These are phyloP conservation scores for Gonioctena quinquepunctata DNA, from an alignment of 1,140 invertebrate genomes.

Conservation along the genomic window DNA sequence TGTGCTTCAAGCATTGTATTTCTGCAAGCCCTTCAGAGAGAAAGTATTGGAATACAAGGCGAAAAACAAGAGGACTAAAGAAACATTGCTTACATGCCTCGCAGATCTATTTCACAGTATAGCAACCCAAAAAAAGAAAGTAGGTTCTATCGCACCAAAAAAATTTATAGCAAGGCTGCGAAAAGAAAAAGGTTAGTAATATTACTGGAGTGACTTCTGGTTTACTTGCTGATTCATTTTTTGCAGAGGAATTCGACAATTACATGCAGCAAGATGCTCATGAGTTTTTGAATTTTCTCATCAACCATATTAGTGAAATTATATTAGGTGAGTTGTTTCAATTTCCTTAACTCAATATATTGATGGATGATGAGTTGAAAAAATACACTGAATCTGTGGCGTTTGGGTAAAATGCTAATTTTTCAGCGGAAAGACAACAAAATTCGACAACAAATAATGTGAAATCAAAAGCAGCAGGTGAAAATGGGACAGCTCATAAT, in stretches of 20 bases:
- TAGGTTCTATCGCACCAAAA: conserved; percentile 98
- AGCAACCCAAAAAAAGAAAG: conserved; percentile 99
- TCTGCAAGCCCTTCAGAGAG: conserved; percentile 98
- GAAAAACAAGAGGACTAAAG: conserved; percentile 96
- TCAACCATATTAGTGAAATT: conserved; percentile 95
- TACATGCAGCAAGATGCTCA: conserved; percentile 99
- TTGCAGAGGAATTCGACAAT: conserved; percentile 97
- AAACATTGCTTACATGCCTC: conserved; percentile 95
- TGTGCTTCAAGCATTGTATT: conserved; percentile 98
- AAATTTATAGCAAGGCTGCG: conserved; percentile 97
- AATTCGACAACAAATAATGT: conserved; percentile 52
- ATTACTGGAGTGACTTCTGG: not conserved
- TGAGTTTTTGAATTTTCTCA: conserved; percentile 98
- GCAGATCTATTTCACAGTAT: conserved; percentile 99
- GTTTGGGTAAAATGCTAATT: too few species aligned
- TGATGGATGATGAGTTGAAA: too few species aligned
- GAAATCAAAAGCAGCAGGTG: conserved; percentile 60
- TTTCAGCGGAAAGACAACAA: conserved; percentile 52
- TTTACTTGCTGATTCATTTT: conserved; percentile 38
- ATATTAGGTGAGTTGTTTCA: conserved; percentile 73
- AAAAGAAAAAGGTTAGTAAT: conserved; percentile 91
- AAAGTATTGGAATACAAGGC: conserved; percentile 98
- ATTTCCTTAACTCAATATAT: not conserved
- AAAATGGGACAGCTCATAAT: conserved; percentile 55
- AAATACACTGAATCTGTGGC: too few species aligned